Evolutionary conservation across 2,888 invertebrate species (phyloP).

Genomic region (Andrena haemorrhoa): DNA sequence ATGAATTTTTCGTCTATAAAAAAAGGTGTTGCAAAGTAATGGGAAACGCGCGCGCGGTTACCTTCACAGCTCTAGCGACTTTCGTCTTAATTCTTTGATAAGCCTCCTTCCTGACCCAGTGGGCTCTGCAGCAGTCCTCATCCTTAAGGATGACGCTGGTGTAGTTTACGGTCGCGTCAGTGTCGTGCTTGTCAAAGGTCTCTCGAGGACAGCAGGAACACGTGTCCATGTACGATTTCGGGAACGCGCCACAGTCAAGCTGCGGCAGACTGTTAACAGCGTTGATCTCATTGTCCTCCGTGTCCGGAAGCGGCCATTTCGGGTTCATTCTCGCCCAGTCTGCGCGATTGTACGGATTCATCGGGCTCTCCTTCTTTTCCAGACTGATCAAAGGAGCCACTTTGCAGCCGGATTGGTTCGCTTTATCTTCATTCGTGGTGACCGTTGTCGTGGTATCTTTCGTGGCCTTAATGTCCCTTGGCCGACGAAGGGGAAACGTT

Average conservation of each 20-base stretch:
- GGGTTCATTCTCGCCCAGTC: slow-evolving; percentile 62
- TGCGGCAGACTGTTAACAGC: slow-evolving; percentile 59
- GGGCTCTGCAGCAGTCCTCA: slow-evolving; percentile 55
- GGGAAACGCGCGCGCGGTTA: slow-evolving; percentile 39
- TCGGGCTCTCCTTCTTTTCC: slow-evolving; percentile 69
- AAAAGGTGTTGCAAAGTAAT: too few relatives aligned
- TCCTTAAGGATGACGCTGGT: slow-evolving; percentile 56
- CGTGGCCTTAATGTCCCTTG: slow-evolving; percentile 31
- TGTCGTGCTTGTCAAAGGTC: slow-evolving; percentile 54
- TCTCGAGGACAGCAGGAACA: slow-evolving; percentile 67
- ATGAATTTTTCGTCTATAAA: too few relatives aligned
- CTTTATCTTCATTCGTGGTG: slow-evolving; percentile 44
- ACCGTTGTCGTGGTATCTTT: slow-evolving; percentile 38
- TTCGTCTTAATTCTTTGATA: slow-evolving; percentile 75
- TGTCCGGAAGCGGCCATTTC: slow-evolving; percentile 61
- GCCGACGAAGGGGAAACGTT: slow-evolving; percentile 47
- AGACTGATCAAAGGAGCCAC: slow-evolving; percentile 32
- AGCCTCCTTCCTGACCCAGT: slow-evolving; percentile 66
- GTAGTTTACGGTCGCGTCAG: slow-evolving; percentile 43
- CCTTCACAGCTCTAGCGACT: slow-evolving; percentile 76
- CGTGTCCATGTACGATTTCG: slow-evolving; percentile 66
- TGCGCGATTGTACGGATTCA: slow-evolving; percentile 78
- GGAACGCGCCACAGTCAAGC: slow-evolving; percentile 65
- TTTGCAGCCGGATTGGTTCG: slow-evolving; percentile 49
- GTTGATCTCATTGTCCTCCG: slow-evolving; percentile 56